Evolutionary conservation across 2,797 vertebrate species (phyloP).

Genomic region (Spinibarbus caldwelli): DNA sequence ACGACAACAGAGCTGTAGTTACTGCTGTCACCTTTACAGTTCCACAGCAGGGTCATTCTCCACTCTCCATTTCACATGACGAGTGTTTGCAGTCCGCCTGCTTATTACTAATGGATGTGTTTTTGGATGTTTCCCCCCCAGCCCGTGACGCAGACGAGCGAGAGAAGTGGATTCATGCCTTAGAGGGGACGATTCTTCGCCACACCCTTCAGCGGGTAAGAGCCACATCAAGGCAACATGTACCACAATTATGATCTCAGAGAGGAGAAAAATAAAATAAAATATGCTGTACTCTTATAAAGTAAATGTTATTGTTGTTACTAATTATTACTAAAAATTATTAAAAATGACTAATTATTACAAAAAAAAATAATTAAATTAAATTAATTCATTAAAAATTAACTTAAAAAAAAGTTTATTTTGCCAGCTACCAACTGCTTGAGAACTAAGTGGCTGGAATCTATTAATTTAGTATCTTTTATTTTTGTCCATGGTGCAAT

Average conservation of each 20-base stretch:
- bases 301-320: too few relatives aligned
- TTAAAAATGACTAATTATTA: too few relatives aligned
- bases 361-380: too few relatives aligned
- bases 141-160: constrained; percentile 98
- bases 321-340: too few relatives aligned
- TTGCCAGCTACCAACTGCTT: too few relatives aligned
- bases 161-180: constrained; percentile 99
- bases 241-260: constrained; percentile 3
- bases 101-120: constrained; percentile 38
- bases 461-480: too few relatives aligned
- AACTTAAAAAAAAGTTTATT: too few relatives aligned
- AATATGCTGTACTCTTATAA: too few relatives aligned
- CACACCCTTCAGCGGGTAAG: constrained; percentile 95
- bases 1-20: constrained; percentile 6
- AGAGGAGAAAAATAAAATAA: neutral
- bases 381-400: too few relatives aligned
- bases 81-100: constrained; percentile 56
- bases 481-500: neutral
- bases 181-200: constrained; percentile 98
- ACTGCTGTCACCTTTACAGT: neutral
- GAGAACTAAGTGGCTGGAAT: too few relatives aligned
- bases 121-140: constrained; percentile 65
- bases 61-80: constrained; percentile 40
- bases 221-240: constrained; percentile 2
- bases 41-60: constrained; percentile 21